Conservation (phyloP, 2,888 invertebrate species). For the Leucophenga maculata region DNA sequence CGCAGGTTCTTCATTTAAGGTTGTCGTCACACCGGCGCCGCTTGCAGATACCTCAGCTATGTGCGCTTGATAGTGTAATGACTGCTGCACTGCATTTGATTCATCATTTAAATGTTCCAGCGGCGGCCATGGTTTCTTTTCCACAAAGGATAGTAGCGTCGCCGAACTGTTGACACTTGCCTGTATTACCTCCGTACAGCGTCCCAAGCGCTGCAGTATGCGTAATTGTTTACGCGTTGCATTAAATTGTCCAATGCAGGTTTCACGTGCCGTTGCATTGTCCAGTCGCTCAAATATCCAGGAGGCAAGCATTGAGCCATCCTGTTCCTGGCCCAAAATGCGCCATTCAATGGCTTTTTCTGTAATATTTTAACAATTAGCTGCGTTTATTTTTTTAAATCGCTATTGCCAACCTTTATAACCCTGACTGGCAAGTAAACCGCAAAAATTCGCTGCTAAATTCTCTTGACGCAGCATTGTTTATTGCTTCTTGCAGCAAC, state of each 20-base stretch:
- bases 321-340: slow-evolving; percentile 85
- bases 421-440: slow-evolving; percentile 68
- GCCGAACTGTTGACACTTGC: slow-evolving; percentile 82
- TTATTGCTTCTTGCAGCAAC: background rate
- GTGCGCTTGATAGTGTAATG: slow-evolving; percentile 77
- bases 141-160: slow-evolving; percentile 80
- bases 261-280: slow-evolving; percentile 68
- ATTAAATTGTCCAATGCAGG: slow-evolving; percentile 77
- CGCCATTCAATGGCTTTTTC: slow-evolving; percentile 84
- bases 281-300: slow-evolving; percentile 75
- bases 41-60: slow-evolving; percentile 74
- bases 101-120: slow-evolving; percentile 42
- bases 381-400: background rate
- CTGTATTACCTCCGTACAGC: slow-evolving; percentile 80
- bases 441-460: slow-evolving; percentile 72
- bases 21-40: slow-evolving; percentile 37
- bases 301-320: slow-evolving; percentile 81
- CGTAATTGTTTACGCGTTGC: slow-evolving; percentile 76
- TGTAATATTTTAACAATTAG: slow-evolving; percentile 54
- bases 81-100: slow-evolving; percentile 37
- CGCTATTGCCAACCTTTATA: slow-evolving; percentile 58
- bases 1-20: slow-evolving; percentile 74
- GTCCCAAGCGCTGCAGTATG: slow-evolving; percentile 77
- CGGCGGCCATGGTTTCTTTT: slow-evolving; percentile 66
- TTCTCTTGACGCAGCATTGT: slow-evolving; percentile 71